These are phyloP conservation scores for Nesoenas mayeri DNA, from an alignment of 2,113 vertebrate species.

Conservation along the genomic window DNA sequence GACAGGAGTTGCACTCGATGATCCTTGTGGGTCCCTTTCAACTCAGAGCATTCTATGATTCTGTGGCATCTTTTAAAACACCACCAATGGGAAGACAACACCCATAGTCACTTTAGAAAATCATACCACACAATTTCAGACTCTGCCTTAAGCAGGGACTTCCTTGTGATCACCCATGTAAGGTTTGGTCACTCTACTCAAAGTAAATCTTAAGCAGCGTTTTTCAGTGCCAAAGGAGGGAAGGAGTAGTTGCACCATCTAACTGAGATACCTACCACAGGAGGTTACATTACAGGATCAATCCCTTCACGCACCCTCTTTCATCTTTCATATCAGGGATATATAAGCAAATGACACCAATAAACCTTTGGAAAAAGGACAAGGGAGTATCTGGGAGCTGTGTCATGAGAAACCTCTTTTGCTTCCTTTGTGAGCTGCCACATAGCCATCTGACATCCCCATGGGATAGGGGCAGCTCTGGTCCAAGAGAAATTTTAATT, in stretches of 20 bases:
- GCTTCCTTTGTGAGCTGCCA: not conserved
- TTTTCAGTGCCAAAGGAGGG: not conserved
- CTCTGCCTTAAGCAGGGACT: not conserved
- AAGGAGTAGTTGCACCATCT: not conserved
- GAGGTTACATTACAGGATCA: not conserved
- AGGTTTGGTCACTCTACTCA: not conserved
- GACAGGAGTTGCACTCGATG: no score
- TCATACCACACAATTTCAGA: not conserved
- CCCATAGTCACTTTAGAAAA: not conserved
- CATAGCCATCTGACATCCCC: fast-evolving
- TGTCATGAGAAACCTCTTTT: not conserved
- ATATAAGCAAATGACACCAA: not conserved
- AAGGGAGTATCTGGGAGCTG: not conserved
- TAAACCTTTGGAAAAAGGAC: not conserved
- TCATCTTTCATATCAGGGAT: not conserved
- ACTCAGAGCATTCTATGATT: no score
- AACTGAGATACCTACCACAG: not conserved
- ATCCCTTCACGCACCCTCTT: not conserved
- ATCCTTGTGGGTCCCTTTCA: no score
- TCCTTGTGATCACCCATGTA: not conserved
- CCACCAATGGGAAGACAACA: not conserved
- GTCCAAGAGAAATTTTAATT: not conserved
- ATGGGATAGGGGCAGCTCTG: not conserved
- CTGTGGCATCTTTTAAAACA: no score
- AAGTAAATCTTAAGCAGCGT: not conserved